Evolutionary conservation across 2,113 vertebrate genomes (phyloP), one percentile per base, ranked within the genome.

Genomic region (Lampris incognitus): DNA sequence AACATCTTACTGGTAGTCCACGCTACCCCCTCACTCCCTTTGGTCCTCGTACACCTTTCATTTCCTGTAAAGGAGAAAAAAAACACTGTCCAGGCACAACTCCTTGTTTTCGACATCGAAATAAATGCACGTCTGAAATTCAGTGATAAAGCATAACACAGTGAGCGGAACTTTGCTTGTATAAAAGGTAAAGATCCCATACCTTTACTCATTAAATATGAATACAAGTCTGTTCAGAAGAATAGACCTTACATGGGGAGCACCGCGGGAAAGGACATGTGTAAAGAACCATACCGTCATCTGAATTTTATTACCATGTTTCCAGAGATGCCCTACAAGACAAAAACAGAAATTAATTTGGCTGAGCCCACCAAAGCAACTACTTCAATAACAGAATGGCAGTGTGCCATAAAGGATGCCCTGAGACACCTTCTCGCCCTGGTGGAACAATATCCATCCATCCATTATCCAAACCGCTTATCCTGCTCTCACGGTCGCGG

Each of bases 1-100:
- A 72, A 24, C 9, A 48, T 46, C 84, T 91, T 92, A 95, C 94
- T 72, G 75, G 90, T 59, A 65, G 72, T 63, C 94, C 94, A 48
- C n/a, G 80, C 1, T 59, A 75, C 75, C 94, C 94, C 73, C 88
- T 92, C 8, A 67, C 9, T 55, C 94, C 94, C 74, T 93, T 94
- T 37, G 66, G 52, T 63, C 94, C 94, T 60, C 65, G 67, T 49
- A 82, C 24, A 8, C 94, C 94, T 77, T 94, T 94, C 49, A 81
- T 3, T 36, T 94, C 94, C 94, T 95, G 79, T 69, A 77, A 71
- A 24, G 24, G 24, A 88, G 2, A 0, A 6, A 44, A 48, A 82
- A 76, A 24, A 61, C 5, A 56, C 36, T 50, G 7, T 55, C 5
- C 49, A 4, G 3, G 40, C n/a, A 42, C 4, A 51, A 7, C 3